Percentiles rank a stretch among this genome's conserved stretches.
Evolutionary conservation across 2,888 invertebrate species (phyloP).

Genomic region (Metopia argyrocephala): DNA sequence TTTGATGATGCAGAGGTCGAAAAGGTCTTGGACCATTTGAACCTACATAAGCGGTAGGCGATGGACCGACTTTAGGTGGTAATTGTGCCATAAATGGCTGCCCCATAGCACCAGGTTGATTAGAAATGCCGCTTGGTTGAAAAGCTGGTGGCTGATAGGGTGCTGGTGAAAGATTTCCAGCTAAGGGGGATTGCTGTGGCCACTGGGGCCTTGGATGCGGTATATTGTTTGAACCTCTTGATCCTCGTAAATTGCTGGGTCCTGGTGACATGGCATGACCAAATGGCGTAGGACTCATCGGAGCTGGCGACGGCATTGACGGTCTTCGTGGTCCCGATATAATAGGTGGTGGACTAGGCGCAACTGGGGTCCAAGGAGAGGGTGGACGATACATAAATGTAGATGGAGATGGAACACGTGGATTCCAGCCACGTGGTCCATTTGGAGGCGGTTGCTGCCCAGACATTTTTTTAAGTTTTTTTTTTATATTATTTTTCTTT

Average conservation of each 20-base stretch:
- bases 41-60: constrained; percentile 57
- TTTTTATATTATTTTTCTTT: background rate
- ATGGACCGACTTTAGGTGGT: constrained; percentile 61
- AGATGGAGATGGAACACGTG: constrained; percentile 79
- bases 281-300: constrained; percentile 71
- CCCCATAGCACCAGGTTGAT: constrained; percentile 36
- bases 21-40: constrained; percentile 78
- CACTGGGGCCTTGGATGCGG: constrained; percentile 85
- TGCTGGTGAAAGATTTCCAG: constrained; percentile 76
- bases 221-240: constrained; percentile 78
- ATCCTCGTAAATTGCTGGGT: constrained; percentile 78
- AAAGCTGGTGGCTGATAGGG: constrained; percentile 70
- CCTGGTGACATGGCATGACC: constrained; percentile 80
- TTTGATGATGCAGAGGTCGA: constrained; percentile 78
- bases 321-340: constrained; percentile 82
- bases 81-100: constrained; percentile 50
- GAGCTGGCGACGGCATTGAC: constrained; percentile 75
- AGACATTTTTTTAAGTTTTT: constrained; percentile 72
- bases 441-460: constrained; percentile 76
- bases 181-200: constrained; percentile 77
- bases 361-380: constrained; percentile 82
- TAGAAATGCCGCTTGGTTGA: constrained; percentile 65
- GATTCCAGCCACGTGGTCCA: constrained; percentile 78
- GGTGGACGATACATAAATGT: constrained; percentile 85
- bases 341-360: constrained; percentile 86